These are phyloP conservation scores for Drosophila paranaensis DNA, from an alignment of 2,888 invertebrate species.

Conservation along the genomic window DNA sequence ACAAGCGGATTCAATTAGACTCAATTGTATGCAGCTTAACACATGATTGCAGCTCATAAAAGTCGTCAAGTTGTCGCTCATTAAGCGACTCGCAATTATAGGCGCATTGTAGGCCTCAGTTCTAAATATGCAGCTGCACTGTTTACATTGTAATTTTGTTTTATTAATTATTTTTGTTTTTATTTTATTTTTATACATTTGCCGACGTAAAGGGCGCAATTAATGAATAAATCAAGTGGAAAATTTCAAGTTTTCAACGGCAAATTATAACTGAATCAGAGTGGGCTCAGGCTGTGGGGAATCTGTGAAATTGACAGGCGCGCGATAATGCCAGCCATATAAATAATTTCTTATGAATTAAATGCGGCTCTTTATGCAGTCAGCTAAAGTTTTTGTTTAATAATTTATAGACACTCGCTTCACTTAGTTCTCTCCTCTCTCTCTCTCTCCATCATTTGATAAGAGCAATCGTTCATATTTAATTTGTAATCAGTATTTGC, in stretches of 20 bases:
- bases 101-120: conserved; percentile 21
- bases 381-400: not conserved
- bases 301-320: conserved; percentile 23
- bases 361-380: not conserved
- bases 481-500: not conserved
- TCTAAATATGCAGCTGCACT: conserved; percentile 17
- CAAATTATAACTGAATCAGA: conserved; percentile 16
- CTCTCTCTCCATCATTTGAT: not conserved
- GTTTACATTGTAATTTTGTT: conserved; percentile 10
- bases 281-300: not conserved
- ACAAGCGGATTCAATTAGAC: conserved; percentile 33
- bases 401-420: too few relatives aligned
- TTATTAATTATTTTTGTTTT: not conserved
- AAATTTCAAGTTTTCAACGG: conserved; percentile 53
- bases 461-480: not conserved
- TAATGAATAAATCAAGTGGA: conserved; percentile 65
- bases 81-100: conserved; percentile 26
- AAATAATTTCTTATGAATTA: not conserved
- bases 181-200: conserved; percentile 12
- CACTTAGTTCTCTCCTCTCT: too few relatives aligned
- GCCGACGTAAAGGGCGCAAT: conserved; percentile 36
- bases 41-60: conserved; percentile 45
- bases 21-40: conserved; percentile 43
- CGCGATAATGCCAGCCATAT: conserved; percentile 10
- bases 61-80: conserved; percentile 29